Evolutionary conservation across 2,113 vertebrate genomes (phyloP), one percentile per base, ranked within the genome.

Genomic region (Tragelaphus buxtoni): DNA sequence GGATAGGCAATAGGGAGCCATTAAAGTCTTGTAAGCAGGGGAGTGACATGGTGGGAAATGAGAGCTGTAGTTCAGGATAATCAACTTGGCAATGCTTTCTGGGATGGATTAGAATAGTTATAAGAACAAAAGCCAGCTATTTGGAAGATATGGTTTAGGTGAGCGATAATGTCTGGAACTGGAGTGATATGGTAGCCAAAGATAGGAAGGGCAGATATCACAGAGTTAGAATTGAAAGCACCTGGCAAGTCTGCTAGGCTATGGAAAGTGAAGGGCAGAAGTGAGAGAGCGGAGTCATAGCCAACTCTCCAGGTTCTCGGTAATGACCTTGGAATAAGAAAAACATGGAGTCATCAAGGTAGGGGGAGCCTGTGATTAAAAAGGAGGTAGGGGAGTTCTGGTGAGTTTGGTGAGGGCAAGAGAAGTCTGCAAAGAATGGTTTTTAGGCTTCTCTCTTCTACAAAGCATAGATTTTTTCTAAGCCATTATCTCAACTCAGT

Each of bases 21-120:
- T 97, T 97, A 95, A 96, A 97, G 84, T 56, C 94, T 94, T 94
- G 69, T 85, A 96, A 97, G 90, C 84, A 87, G 39, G 90, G 94
- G 92, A 97, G 88, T 96, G 97, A 95, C 98, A 92, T 63, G 96
- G 97, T 95, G 90, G 96, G 94, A 97, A 97, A 97, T 72, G 89
- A 97, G 96, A 96, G 84, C 84, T 88, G 51, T 85, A 94, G 95
- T 96, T 97, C 92, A 86, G 95, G 96, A 74, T 96, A 94, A 98
- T 97, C 95, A 97, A 91, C 92, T 97, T 94, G 97, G 97, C 84
- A 79, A 82, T 74, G 81, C 56, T 96, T 53, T 92, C 60, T 82
- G 72, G 76, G 90, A 90, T 96, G 95, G 94, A 96, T 97, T 42
- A 45, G 49, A 53, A 76, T 85, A 76, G 90, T 87, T 83, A 2